Conservation (phyloP, 2,797 vertebrate species). For the Chelon labrosus region DNA sequence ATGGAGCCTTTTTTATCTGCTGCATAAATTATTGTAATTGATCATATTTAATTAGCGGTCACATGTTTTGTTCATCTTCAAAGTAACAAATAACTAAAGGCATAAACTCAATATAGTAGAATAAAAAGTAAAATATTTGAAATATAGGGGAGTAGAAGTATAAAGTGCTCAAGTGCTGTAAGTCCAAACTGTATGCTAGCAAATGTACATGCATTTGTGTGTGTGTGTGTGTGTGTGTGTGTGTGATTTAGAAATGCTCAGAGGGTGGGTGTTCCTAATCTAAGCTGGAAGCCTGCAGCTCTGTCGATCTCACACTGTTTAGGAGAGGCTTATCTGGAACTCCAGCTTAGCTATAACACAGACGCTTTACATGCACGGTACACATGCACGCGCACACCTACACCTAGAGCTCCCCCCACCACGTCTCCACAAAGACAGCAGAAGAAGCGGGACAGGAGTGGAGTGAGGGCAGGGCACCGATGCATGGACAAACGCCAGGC, state of each 20-base stretch:
- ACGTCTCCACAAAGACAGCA: constrained; percentile 46
- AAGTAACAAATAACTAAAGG: too few species aligned
- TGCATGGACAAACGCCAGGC: constrained; percentile 67
- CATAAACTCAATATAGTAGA: too few species aligned
- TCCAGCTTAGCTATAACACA: constrained; percentile 59
- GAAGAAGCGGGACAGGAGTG: constrained; percentile 48
- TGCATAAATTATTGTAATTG: too few species aligned
- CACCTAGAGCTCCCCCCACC: constrained; percentile 38
- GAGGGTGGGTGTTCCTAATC: constrained; percentile 62
- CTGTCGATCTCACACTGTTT: constrained; percentile 70
- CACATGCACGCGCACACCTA: constrained; percentile 21
- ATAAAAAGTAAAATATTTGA: too few species aligned
- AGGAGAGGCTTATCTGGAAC: constrained; percentile 66
- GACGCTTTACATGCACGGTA: constrained; percentile 11
- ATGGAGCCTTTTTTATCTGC: too few species aligned
- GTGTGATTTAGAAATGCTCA: constrained; percentile 15
- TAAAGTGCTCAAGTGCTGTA: too few species aligned
- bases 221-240: constrained; percentile 1
- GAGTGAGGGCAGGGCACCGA: constrained; percentile 62
- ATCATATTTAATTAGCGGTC: too few species aligned
- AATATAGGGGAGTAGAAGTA: too few species aligned
- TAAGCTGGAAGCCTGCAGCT: constrained; percentile 55
- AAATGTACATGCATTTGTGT: not conserved
- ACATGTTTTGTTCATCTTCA: too few species aligned
- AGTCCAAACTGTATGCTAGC: too few species aligned